A percentile compares a stretch with the other conserved stretches of the same genome.
phyloP scores from a whole-genome alignment of 1,140 invertebrate genomes.

The Tribolium madens region DNA sequence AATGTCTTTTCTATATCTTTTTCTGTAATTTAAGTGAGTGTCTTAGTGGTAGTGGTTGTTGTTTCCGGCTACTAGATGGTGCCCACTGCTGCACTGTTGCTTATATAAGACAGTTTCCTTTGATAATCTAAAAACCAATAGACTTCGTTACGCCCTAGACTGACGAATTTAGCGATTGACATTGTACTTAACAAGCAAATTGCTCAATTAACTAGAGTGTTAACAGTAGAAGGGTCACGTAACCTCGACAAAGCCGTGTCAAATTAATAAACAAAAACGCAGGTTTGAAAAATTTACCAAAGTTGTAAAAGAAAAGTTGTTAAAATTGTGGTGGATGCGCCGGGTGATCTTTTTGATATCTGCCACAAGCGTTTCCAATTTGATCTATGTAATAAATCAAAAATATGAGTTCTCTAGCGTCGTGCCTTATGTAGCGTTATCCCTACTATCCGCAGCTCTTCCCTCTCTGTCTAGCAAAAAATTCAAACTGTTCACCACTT shows the following conservation, averaged over 20 bases:
- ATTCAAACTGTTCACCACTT: constrained; percentile 41
- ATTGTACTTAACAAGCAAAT: constrained; percentile 29
- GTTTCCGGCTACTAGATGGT: neutral
- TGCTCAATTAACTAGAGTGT: constrained; percentile 14
- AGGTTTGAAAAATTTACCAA: neutral
- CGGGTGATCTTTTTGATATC: constrained; percentile 1
- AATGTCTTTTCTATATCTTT: neutral
- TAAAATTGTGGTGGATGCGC: constrained; percentile 18
- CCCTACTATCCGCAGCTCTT: constrained; percentile 39
- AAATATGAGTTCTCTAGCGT: constrained; percentile 6
- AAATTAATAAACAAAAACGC: neutral
- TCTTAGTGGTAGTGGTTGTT: neutral
- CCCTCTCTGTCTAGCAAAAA: constrained; percentile 41
- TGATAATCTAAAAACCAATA: neutral
- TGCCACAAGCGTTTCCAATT: neutral
- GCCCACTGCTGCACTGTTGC: neutral
- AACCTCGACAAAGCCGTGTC: neutral
- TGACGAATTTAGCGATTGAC: constrained; percentile 24
- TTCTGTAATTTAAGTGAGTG: neutral
- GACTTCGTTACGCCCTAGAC: constrained; percentile 4
- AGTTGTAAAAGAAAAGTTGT: neutral
- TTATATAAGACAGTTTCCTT: constrained; percentile 4
- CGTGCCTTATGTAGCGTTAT: constrained; percentile 36
- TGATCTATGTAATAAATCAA: constrained; percentile 12
- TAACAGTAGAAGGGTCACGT: constrained; percentile 6